Conservation (phyloP, 2,113 vertebrate genomes). For the rabbit (Oryctolagus cuniculus) region mOryCun1.1 NC_091433.1:147791001-147791500, state of each 20-base stretch:
- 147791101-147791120: no score
- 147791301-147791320: background rate
- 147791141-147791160: no score
- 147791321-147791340: background rate
- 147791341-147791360: background rate
- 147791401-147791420: background rate
- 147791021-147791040: no score
- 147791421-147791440: accelerated
- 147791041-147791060: no score
- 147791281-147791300: background rate
- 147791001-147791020: no score
- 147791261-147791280: background rate
- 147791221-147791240: background rate
- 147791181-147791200: background rate
- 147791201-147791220: background rate
- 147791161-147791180: no score
- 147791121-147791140: no score
- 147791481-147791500: background rate
- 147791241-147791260: background rate
- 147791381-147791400: background rate
- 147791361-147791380: background rate
- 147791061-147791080: background rate
- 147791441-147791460: background rate
- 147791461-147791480: background rate
- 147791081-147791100: background rate